phyloP scores from a whole-genome alignment of 2,888 invertebrate genomes.

The Dione vanillae region DNA sequence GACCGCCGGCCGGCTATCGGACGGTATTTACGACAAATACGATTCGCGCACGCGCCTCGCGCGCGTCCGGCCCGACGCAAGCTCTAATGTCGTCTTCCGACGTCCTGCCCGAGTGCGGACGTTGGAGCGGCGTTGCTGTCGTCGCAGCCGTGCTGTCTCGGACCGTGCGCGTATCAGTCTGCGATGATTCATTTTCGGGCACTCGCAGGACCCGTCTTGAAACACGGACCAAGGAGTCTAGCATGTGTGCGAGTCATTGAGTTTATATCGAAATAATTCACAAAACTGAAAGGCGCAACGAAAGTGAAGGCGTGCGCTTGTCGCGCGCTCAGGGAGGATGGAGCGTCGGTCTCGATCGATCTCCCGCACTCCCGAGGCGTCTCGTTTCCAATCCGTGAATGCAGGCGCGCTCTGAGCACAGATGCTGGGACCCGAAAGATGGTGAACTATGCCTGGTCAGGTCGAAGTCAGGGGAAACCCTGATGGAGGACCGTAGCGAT shows the following conservation, averaged over 20 bases:
- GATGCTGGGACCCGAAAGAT: conserved; percentile 89
- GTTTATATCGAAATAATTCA: conserved; percentile 55
- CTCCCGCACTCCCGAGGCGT: conserved; percentile 85
- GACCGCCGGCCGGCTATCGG: conserved; percentile 49
- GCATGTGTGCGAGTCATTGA: conserved; percentile 88
- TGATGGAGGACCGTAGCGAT: conserved; percentile 89
- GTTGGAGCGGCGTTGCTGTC: conserved; percentile 54
- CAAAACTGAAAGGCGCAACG: conserved; percentile 86
- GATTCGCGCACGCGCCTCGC: conserved; percentile 55
- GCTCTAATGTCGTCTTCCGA: conserved; percentile 54
- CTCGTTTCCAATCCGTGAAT: conserved; percentile 71
- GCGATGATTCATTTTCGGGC: conserved; percentile 72
- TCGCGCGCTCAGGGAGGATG: conserved; percentile 73
- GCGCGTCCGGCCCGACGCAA: conserved; percentile 62
- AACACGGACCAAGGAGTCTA: conserved; percentile 67
- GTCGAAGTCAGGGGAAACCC: conserved; percentile 88
- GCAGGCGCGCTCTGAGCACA: conserved; percentile 86
- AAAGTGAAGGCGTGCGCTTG: conserved; percentile 81
- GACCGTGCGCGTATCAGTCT: conserved; percentile 63
- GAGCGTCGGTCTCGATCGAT: conserved; percentile 64
- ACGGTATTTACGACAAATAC: conserved; percentile 44
- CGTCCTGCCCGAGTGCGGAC: conserved; percentile 60
- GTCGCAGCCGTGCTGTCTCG: conserved; percentile 59
- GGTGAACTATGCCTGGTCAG: conserved; percentile 89
- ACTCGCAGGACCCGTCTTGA: conserved; percentile 88